Base-by-base conservation (phyloP, 1,140 invertebrate genomes). In the Elymnias hypermnestra region DNA sequence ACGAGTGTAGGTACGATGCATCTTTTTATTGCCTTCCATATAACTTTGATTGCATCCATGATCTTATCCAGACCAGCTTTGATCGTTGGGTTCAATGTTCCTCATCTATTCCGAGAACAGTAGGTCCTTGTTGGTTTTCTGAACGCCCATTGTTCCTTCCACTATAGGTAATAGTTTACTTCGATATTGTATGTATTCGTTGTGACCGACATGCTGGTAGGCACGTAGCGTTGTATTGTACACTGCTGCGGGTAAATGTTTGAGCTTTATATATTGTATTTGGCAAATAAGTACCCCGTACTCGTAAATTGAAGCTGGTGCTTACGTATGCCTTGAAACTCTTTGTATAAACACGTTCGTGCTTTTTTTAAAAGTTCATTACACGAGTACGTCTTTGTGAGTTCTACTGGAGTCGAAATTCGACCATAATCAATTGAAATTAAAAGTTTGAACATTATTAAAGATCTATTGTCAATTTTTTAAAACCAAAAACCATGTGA, bases 141-240 rank as follows among this genome's bases (percentile, higher is more conserved):
- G 63, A 72, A 64, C 42, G 47, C 10, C 57, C 57, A 74, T 81
- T 81, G 76, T 81, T 73, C 50, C 48, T 35, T 40, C 4, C 26
- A 21, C 38, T 57, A 39, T 38, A 41, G 39, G 21, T 47, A 42
- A 50, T 41, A 26, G 42, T 38, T 68, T 51, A 46, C 62, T 63
- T 59, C 56, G 52, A 59, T 61, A 58, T 53, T 33, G 52, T 53
- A 35, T 60, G 25, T 47, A 53, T 52, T 51, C 43, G 29, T 44
- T 53, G 41, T 45, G 56, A 54, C 44, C 42, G 52, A 72, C 75
- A 70, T 76, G 75, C 55, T 44, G 25, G 25, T 23, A 41, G 42
- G 74, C 72, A 75, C 70, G 73, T 76, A 75, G 61, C 53, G 13
- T 38, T 38, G 26, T 42, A 39, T 41, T 47, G 44, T 58, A 58